Evolutionary conservation across 2,113 vertebrate species (phyloP), one percentile per base, ranked within the genome.

Genomic region (Conger conger): DNA sequence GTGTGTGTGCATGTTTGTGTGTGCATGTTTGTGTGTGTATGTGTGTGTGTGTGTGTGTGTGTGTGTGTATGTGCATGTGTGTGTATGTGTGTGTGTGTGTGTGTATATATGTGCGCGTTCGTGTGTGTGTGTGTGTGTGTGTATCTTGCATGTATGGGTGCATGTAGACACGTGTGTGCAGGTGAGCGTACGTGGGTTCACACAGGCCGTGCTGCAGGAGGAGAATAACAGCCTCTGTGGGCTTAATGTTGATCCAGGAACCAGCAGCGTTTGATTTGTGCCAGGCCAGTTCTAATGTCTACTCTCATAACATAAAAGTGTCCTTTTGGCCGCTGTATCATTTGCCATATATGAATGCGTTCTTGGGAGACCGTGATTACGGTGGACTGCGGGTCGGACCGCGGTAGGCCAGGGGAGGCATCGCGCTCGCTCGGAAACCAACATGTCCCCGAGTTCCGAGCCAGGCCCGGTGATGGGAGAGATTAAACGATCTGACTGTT

Each of bases 401-500:
- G 20, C 79, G 11, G 36, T n/a, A 15, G 18, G 37, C 4, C 33
- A 37, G 40, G 35, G n/a, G 35, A 53, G 45, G 38, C 35, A 42
- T 42, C 40, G 18, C 1, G 38, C 33, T 38, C 60, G 16, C 3
- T 4, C 0, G 40, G 42, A 76, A 68, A 33, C 16, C 45, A 30
- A 38, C 38, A 13, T 50, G 18, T 0, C 27, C 23, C 30, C 35
- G 23, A 1, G 53, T 27, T 77, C 18, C 27, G 7, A 45, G 3
- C 37, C 84, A 76, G 40, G 35, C 30, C 81, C 77, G 36, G 68
- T 40, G 73, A 40, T 36, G 81, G 18, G 83, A 82, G 76, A 88
- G 87, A 80, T 83, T 80, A 77, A 85, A 81, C 38, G 57, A 60
- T 79, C 76, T 42, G 23, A 36, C 77, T 86, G 87, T 90, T 93